Evolutionary conservation across 2,888 invertebrate species (phyloP), one percentile per base, ranked within the genome.

Genomic region (Sarcophaga caerulescens): DNA sequence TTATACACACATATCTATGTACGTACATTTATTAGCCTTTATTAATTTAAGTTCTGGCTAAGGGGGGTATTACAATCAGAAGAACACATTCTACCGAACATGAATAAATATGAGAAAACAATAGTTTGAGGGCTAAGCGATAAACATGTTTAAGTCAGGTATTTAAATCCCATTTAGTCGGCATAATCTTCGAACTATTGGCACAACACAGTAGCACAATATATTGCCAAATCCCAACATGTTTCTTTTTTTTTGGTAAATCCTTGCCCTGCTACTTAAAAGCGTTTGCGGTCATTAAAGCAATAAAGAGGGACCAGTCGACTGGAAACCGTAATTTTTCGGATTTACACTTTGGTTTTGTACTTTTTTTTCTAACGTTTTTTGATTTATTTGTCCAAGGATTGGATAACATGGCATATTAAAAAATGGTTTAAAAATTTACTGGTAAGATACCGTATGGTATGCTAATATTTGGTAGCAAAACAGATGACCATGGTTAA

Each of bases 151-250:
- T 66, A 86, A 81, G 74, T 70, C 79, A 66, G 77, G 84, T 75
- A 85, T 85, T 87, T 85, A 84, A 87, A 80, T 82, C 84, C 75
- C 74, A 85, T 85, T 88, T 82, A 82, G 76, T 84, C 68, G 80
- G 71, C 77, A 84, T 89, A 84, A 85, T 75, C 77, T 23, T 68
- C 80, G 80, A 52, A 66, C 75, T 80, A 76, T 59, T 74, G 63
- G 63, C 70, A 25, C 78, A 70, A 21, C 19, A 70, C 19, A 70
- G 23, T 60, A 73, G 60, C 62, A 75, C n/a, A 59, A n/a, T 35
- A 19, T 52, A 21, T 35, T 44, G 8, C 35, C 35, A 8, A 35
- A 35, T 11, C 68, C n/a, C 45, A 17, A 23, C 35, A 17, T n/a
- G 4, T 65, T 23, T 17, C 8, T 35, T 35, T 35, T 35, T 35